phyloP scores from a whole-genome alignment of 2,113 vertebrate species.

The Cochlearius cochlearius region DNA sequence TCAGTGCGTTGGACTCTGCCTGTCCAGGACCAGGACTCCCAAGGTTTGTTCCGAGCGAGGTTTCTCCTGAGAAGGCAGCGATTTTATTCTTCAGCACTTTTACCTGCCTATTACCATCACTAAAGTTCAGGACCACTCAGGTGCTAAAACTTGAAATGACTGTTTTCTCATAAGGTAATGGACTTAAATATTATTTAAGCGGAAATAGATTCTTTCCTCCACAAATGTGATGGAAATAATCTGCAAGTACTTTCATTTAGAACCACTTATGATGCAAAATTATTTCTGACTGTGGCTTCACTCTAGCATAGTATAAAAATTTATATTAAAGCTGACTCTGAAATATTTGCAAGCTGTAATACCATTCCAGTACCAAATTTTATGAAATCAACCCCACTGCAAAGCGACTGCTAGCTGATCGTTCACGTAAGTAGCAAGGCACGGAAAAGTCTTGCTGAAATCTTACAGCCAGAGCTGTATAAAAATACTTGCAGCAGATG shows the following conservation, averaged over 20 bases:
- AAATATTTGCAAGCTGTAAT: slow-evolving; percentile 36
- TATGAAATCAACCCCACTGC: background rate
- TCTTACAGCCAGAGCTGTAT: background rate
- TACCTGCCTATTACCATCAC: background rate
- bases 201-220: slow-evolving; percentile 22
- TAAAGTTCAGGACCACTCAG: background rate
- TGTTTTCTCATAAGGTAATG: slow-evolving; percentile 40
- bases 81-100: background rate
- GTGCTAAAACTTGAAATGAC: slow-evolving; percentile 13
- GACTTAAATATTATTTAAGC: slow-evolving; percentile 18
- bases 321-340: slow-evolving; percentile 30
- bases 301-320: background rate
- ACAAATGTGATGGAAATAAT: slow-evolving; percentile 24
- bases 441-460: background rate
- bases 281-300: slow-evolving; percentile 16
- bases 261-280: background rate
- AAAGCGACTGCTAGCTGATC: background rate
- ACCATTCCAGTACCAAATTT: background rate
- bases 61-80: background rate
- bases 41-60: background rate
- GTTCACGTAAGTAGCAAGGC: background rate
- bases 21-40: background rate
- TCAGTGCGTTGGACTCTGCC: accelerated
- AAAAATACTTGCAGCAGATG: background rate
- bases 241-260: slow-evolving; percentile 27